Evolutionary conservation across 1,140 invertebrate species (phyloP).

Genomic region (Aplysia californica): DNA sequence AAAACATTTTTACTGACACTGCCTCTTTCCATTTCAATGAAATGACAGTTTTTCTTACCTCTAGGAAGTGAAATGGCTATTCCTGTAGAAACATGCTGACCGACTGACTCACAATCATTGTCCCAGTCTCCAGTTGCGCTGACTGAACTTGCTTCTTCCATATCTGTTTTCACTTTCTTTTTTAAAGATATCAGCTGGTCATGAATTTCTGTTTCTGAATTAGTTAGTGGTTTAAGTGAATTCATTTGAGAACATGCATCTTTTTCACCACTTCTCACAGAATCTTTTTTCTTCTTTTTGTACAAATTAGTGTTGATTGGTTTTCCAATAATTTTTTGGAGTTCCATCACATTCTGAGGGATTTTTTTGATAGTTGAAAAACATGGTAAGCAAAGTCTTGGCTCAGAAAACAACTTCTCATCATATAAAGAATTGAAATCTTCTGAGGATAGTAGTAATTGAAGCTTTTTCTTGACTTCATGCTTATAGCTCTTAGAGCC

Average conservation of each 20-base stretch:
- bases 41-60: too few species aligned
- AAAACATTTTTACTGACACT: too few species aligned
- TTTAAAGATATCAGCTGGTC: background rate
- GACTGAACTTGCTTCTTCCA: background rate
- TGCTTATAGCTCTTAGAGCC: background rate
- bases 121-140: background rate
- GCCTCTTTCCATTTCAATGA: too few species aligned
- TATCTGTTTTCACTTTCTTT: background rate
- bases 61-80: too few species aligned
- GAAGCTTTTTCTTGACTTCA: background rate
- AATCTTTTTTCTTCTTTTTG: background rate
- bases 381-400: slow-evolving; percentile 5
- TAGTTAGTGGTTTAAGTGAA: background rate
- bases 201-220: background rate
- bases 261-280: too few species aligned
- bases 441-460: background rate
- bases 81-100: too few species aligned
- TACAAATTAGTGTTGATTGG: background rate
- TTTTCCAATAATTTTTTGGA: background rate
- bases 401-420: slow-evolving; percentile 1
- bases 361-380: slow-evolving; percentile 14
- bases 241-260: too few species aligned
- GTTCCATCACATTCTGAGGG: background rate
- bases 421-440: slow-evolving; percentile 11
- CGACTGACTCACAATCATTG: background rate